phyloP scores from a whole-genome alignment of 1,140 invertebrate genomes.

The Steinernema feltiae region DNA sequence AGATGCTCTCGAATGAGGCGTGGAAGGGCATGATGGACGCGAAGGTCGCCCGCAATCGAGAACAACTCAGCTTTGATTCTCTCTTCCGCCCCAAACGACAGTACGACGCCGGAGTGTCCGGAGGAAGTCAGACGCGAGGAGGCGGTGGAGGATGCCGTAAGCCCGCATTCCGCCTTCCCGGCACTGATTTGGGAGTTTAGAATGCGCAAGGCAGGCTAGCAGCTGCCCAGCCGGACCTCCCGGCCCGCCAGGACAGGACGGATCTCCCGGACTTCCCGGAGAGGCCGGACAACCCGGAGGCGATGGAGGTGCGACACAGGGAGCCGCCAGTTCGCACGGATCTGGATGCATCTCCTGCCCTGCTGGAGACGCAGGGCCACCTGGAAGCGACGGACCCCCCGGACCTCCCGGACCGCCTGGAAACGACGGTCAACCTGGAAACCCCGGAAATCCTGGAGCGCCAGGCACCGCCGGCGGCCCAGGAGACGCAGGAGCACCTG shows the following conservation, averaged over 20 bases:
- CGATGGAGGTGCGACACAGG: background rate
- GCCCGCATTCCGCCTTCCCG: too few relatives aligned
- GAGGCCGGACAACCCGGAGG: background rate
- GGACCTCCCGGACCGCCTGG: background rate
- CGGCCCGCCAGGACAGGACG: background rate
- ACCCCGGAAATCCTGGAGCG: background rate
- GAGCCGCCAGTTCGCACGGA: background rate
- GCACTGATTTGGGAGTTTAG: background rate
- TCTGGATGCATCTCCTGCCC: background rate
- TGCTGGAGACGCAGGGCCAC: background rate
- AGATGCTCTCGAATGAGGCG: background rate
- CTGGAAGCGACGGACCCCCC: background rate
- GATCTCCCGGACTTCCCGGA: background rate
- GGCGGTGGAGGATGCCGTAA: too few relatives aligned
- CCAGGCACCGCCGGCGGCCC: background rate
- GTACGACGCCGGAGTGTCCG: too few relatives aligned
- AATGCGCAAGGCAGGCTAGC: background rate
- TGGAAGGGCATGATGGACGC: background rate
- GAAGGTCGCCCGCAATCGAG: background rate
- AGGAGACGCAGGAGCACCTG: background rate
- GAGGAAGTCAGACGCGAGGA: background rate
- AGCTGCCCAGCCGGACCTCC: background rate
- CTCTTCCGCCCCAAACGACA: background rate
- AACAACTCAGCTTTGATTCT: background rate
- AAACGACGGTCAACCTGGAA: background rate